Percentiles rank a stretch among this genome's conserved stretches.
These are phyloP conservation scores for Esperia sulphurella DNA, from an alignment of 2,888 invertebrate genomes.

Conservation along the genomic window DNA sequence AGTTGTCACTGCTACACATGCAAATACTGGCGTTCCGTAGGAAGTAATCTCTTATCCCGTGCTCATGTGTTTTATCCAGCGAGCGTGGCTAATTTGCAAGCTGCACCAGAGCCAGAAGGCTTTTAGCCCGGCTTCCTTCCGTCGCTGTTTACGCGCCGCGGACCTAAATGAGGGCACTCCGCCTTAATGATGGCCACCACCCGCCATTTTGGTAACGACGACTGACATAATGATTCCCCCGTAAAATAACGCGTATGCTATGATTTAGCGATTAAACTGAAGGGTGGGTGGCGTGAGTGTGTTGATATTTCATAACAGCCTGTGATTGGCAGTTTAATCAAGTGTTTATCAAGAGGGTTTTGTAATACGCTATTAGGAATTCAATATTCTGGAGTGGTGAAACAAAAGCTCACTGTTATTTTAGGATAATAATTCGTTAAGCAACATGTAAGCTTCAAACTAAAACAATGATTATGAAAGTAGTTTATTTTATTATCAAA, in stretches of 20 bases:
- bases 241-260: slow-evolving; percentile 12
- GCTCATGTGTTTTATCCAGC: slow-evolving; percentile 55
- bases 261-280: slow-evolving; percentile 6
- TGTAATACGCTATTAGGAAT: not conserved
- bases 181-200: slow-evolving; percentile 62
- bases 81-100: slow-evolving; percentile 67
- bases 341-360: slow-evolving; percentile 1
- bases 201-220: slow-evolving; percentile 55
- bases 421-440: too few relatives aligned
- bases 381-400: not conserved
- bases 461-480: too few relatives aligned
- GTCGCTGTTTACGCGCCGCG: slow-evolving; percentile 57
- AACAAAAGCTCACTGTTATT: not conserved
- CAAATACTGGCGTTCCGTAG: slow-evolving; percentile 43
- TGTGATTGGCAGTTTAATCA: slow-evolving; percentile 11
- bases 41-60: slow-evolving; percentile 59
- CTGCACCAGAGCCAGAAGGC: slow-evolving; percentile 53
- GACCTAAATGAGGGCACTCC: slow-evolving; percentile 66
- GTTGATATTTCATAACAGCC: slow-evolving; percentile 3
- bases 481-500: too few relatives aligned
- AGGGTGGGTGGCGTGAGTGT: not conserved
- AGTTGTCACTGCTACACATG: slow-evolving; percentile 20
- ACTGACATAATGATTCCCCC: slow-evolving; percentile 24
- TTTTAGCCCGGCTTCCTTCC: slow-evolving; percentile 69
- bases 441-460: too few relatives aligned